A percentile compares a stretch with the other conserved stretches of the same genome.
These are phyloP conservation scores for Colaptes auratus DNA, from an alignment of 2,113 vertebrate genomes.

Conservation along the genomic window DNA sequence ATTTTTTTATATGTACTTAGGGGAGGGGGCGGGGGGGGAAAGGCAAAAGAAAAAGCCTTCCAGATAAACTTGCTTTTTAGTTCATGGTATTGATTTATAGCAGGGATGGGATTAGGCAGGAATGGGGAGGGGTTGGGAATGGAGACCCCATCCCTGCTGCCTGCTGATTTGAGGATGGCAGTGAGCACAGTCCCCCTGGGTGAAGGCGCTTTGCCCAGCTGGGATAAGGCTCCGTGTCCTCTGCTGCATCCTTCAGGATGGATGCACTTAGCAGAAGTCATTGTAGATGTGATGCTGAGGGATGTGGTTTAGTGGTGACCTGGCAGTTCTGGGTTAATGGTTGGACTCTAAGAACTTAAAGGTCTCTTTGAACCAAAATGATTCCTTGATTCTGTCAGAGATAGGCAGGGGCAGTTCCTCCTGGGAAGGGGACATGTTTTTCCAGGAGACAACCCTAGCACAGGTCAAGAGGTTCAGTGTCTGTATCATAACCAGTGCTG, in stretches of 20 bases:
- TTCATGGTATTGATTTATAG: not conserved
- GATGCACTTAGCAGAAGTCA: not conserved
- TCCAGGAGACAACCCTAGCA: not conserved
- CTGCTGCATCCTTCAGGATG: not conserved
- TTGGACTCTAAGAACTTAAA: too few species aligned
- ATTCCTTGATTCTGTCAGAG: not conserved
- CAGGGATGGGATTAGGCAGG: not conserved
- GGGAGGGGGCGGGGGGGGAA: too few species aligned
- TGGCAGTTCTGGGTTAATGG: too few species aligned
- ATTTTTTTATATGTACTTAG: not conserved
- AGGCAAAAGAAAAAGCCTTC: not conserved
- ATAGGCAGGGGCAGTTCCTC: not conserved
- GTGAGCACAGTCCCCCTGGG: not conserved
- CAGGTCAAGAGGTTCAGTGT: not conserved
- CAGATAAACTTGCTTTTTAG: slow-evolving; percentile 27
- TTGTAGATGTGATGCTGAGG: too few species aligned
- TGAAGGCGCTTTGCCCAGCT: not conserved
- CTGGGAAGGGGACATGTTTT: not conserved
- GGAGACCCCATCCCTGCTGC: not conserved
- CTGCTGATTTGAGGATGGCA: rapidly evolving
- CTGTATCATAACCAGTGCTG: not conserved
- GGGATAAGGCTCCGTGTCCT: not conserved
- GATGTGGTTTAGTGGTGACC: too few species aligned
- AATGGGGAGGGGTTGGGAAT: not conserved
- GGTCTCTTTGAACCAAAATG: too few species aligned